Evolutionary conservation across 2,888 invertebrate genomes (phyloP), one percentile per base, ranked within the genome.

Genomic region (Ophioninae sp.): DNA sequence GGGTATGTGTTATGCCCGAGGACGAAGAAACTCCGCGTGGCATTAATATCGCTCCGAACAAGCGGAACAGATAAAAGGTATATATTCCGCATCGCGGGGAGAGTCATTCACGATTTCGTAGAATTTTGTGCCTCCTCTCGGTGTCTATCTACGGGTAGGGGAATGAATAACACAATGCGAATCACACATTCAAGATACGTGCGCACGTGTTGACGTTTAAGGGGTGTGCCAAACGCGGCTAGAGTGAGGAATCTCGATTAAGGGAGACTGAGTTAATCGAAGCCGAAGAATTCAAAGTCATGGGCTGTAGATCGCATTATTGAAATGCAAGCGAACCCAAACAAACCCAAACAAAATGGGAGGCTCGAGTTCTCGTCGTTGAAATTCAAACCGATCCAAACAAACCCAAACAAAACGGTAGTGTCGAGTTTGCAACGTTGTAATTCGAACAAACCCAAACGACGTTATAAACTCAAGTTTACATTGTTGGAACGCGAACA

Each of bases 91-190:
- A 85, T 85, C 80, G 79, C 80, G 79, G 73, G 76, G 64, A 69
- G 75, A 59, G 80, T 82, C 84, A 76, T 78, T 86, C 85, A 73
- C 84, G 83, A 65, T 70, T 87, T 87, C 86, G 79, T 78, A 84
- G 86, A 87, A 87, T 85, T 69, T 81, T 59, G 67, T 81, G 10
- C 65, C 84, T 68, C 78, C 20, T 73, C 75, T 37, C 67, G 65
- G 69, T 76, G 30, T 79, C 70, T 75, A 74, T 79, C 75, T 67
- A 57, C 76, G 69, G 23, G 30, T 1, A 30, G 30, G 23, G 79
- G 72, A 79, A 72, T 81, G 84, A 81, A 62, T 75, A 84, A 81
- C 78, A 84, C 84, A 84, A 81, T 81, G 81, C 70, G n/a, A 20
- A 50, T 30, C 67, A 72, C 65, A 77, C 72, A 79, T 79, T 73